A percentile compares a stretch with the other conserved stretches of the same genome.
These are phyloP conservation scores for Gadopsis bispinosus DNA, from an alignment of 2,797 vertebrate genomes.

Conservation along the genomic window DNA sequence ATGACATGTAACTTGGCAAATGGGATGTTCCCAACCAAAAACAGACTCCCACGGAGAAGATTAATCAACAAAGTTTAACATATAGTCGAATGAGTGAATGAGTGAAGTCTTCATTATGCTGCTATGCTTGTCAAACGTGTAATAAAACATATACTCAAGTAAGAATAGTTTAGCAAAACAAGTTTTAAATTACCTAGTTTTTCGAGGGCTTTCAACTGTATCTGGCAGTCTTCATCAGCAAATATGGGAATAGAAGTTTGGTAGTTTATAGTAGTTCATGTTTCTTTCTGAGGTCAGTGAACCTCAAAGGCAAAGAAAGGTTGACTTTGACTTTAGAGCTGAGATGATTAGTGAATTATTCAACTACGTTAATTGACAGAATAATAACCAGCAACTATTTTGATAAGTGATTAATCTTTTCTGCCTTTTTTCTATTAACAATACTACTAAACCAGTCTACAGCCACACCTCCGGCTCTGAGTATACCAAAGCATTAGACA, in stretches of 20 bases:
- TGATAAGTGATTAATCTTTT: neutral
- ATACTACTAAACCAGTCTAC: too few species aligned
- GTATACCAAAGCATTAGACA: neutral
- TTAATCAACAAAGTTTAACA: neutral
- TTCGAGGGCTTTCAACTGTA: neutral
- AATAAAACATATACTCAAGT: neutral
- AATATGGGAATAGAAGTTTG: neutral
- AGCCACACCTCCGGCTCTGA: neutral
- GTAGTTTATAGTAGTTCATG: neutral
- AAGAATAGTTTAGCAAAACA: neutral
- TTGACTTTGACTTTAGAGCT: neutral
- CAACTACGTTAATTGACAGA: neutral
- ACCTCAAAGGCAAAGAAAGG: neutral
- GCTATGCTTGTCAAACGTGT: neutral
- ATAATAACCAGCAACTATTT: neutral
- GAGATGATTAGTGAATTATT: neutral
- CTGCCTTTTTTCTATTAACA: neutral
- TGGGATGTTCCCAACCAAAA: slow-evolving; percentile 17
- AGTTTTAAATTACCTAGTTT: neutral
- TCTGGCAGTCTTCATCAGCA: neutral
- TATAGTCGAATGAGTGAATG: neutral
- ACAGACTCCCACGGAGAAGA: neutral
- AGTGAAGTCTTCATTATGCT: neutral
- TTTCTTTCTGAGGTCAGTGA: neutral
- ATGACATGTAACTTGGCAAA: slow-evolving; percentile 9